Evolutionary conservation across 2,113 vertebrate species (phyloP).

Genomic region (Theropithecus gelada): DNA sequence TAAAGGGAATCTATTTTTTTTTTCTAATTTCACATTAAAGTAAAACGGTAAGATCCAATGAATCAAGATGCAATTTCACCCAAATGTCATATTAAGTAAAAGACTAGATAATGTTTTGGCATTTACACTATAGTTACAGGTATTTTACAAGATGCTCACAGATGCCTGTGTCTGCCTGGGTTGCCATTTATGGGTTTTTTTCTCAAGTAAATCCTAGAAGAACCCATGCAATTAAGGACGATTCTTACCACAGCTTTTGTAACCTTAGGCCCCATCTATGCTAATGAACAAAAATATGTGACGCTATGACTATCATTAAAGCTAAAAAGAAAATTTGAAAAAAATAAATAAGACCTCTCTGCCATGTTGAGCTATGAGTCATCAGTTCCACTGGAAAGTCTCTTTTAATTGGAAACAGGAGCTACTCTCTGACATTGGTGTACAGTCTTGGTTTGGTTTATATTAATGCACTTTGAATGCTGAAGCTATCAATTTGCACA

Average conservation of each 20-base stretch:
- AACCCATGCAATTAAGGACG: conserved; percentile 50
- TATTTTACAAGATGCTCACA: neutral
- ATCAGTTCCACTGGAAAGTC: neutral
- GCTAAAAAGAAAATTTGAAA: neutral
- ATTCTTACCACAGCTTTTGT: conserved; percentile 51
- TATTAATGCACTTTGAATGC: conserved; percentile 41
- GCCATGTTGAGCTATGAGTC: neutral
- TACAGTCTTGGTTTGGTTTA: neutral
- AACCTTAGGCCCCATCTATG: conserved; percentile 68
- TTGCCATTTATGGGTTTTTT: neutral
- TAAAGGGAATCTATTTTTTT: neutral
- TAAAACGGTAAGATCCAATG: neutral
- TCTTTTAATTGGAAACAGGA: conserved; percentile 47
- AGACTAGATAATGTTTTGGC: neutral
- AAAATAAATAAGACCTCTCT: neutral
- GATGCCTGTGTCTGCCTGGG: neutral
- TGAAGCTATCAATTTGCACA: conserved; percentile 14
- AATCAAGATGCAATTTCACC: neutral
- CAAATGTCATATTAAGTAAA: neutral
- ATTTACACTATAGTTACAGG: neutral
- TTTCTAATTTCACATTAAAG: neutral
- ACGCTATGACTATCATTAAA: conserved; percentile 59
- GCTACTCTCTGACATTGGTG: neutral
- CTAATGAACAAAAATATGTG: conserved; percentile 72
- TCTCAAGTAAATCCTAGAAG: conserved; percentile 44